Conservation (phyloP, 1,140 invertebrate genomes). For the honey bee (Apis mellifera) region Amel_HAv3.1 CM009936.2:10497001-10497500, state of each 20-base stretch:
- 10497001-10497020: conserved; percentile 6
- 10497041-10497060: neutral
- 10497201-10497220: too few species aligned
- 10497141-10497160: neutral
- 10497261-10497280: conserved; percentile 6
- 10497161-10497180: too few species aligned
- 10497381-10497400: neutral
- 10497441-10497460: too few species aligned
- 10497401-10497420: neutral
- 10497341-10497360: neutral
- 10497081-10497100: neutral
- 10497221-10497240: too few species aligned
- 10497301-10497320: conserved; percentile 3
- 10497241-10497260: too few species aligned
- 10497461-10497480: too few species aligned
- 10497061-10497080: neutral
- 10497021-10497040: neutral
- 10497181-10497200: too few species aligned
- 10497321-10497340: neutral
- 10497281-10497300: neutral
- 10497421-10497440: neutral
- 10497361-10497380: neutral
- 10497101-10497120: too few species aligned
- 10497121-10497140: neutral
- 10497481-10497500: too few species aligned